These are phyloP conservation scores for Lithosia quadra DNA, from an alignment of 2,888 invertebrate species.

Conservation along the genomic window DNA sequence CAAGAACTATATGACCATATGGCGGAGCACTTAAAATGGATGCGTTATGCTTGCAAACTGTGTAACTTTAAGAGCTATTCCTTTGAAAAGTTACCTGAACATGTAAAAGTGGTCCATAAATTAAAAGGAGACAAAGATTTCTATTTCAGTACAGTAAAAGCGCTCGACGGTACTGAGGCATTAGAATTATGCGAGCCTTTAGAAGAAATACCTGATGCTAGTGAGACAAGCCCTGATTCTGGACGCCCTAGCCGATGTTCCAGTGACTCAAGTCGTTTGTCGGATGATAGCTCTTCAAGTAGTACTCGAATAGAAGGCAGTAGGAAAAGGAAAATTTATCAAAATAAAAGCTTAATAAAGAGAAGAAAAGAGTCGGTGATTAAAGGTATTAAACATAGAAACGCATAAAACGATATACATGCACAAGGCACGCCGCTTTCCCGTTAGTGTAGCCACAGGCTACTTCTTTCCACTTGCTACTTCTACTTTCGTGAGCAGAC, in stretches of 20 bases:
- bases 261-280: slow-evolving; percentile 79
- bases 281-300: slow-evolving; percentile 81
- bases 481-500: no score
- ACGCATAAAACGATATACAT: not conserved
- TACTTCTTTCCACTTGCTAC: not conserved
- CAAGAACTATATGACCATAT: slow-evolving; percentile 88
- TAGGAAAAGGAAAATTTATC: slow-evolving; percentile 72
- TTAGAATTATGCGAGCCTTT: slow-evolving; percentile 64
- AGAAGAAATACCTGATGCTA: slow-evolving; percentile 63
- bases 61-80: slow-evolving; percentile 90
- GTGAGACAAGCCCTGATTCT: slow-evolving; percentile 71
- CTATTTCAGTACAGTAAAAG: slow-evolving; percentile 81
- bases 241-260: slow-evolving; percentile 79
- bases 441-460: not conserved
- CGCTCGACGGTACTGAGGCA: slow-evolving; percentile 77
- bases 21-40: slow-evolving; percentile 90
- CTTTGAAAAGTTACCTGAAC: slow-evolving; percentile 89
- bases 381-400: slow-evolving; percentile 36
- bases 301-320: slow-evolving; percentile 67
- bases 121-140: slow-evolving; percentile 86
- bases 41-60: slow-evolving; percentile 91
- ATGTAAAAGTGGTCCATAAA: slow-evolving; percentile 88
- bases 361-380: slow-evolving; percentile 62
- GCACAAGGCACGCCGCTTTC: not conserved
- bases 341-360: slow-evolving; percentile 60